phyloP scores from a whole-genome alignment of 2,113 vertebrate species.

The Phainopepla nitens region DNA sequence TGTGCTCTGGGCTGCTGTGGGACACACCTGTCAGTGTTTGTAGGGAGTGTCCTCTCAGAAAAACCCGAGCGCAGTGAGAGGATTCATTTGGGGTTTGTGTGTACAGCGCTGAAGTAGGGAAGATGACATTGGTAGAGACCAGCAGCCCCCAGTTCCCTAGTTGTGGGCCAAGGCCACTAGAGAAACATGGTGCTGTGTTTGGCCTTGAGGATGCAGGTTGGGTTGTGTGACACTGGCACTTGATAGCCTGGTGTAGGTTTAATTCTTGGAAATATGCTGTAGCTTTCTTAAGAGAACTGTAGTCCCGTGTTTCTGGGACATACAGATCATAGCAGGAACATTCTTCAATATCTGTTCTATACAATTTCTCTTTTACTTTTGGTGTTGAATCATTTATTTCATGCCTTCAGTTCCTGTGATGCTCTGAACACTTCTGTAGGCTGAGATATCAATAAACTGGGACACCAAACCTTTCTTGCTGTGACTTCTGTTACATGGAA shows the following conservation, averaged over 20 bases:
- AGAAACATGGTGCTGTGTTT: not conserved
- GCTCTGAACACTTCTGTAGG: not conserved
- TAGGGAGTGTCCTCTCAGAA: not conserved
- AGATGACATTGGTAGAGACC: accelerated
- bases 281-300: not conserved
- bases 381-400: not conserved
- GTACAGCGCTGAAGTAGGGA: not conserved
- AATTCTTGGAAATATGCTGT: not conserved
- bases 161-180: not conserved
- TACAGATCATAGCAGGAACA: not conserved
- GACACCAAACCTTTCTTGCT: not conserved
- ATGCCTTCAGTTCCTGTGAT: not conserved
- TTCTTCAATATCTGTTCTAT: not conserved
- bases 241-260: not conserved
- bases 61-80: not conserved
- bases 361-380: not conserved
- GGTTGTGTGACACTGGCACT: not conserved
- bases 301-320: not conserved
- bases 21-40: not conserved
- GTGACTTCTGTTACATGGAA: not conserved
- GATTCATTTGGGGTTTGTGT: not conserved
- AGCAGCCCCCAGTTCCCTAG: not conserved
- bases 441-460: not conserved
- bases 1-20: not conserved
- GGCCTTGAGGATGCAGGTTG: not conserved